A percentile compares a stretch with the other conserved stretches of the same genome.
phyloP scores from a whole-genome alignment of 2,113 vertebrate species.

The Gorilla gorilla region DNA sequence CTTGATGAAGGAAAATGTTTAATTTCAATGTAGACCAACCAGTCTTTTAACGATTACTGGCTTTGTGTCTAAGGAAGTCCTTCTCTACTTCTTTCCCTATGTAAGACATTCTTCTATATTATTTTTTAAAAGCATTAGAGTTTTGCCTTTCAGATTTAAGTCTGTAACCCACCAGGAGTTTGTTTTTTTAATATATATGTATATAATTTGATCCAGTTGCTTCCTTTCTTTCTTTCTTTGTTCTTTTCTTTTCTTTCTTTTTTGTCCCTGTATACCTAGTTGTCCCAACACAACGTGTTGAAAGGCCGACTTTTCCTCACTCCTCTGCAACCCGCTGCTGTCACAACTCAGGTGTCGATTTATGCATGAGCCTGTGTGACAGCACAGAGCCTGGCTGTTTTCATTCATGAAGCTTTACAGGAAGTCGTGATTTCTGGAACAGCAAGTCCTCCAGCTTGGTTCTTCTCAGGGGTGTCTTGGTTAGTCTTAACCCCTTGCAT shows the following conservation, averaged over 20 bases:
- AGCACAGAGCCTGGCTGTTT: background rate
- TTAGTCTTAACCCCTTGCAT: background rate
- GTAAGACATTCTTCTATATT: background rate
- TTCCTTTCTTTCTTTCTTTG: background rate
- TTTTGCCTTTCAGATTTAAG: background rate
- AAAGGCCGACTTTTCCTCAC: background rate
- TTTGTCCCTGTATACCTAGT: background rate
- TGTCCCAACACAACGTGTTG: background rate
- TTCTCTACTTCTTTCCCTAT: background rate
- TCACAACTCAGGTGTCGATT: accelerated
- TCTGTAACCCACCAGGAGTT: background rate
- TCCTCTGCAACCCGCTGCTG: background rate
- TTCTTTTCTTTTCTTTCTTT: background rate
- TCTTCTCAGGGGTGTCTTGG: background rate
- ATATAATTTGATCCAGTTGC: background rate
- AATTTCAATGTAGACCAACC: background rate
- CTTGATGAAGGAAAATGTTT: background rate
- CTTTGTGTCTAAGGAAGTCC: background rate
- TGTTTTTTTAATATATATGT: background rate
- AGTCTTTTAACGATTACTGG: background rate
- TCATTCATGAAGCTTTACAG: background rate
- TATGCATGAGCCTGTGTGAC: background rate
- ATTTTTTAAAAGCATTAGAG: background rate
- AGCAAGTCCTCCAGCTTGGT: too few relatives aligned
- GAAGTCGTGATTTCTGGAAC: background rate